A percentile compares a stretch with the other conserved stretches of the same genome.
These are phyloP conservation scores for Pyrrhia umbra DNA, from an alignment of 2,888 invertebrate genomes.

Conservation along the genomic window DNA sequence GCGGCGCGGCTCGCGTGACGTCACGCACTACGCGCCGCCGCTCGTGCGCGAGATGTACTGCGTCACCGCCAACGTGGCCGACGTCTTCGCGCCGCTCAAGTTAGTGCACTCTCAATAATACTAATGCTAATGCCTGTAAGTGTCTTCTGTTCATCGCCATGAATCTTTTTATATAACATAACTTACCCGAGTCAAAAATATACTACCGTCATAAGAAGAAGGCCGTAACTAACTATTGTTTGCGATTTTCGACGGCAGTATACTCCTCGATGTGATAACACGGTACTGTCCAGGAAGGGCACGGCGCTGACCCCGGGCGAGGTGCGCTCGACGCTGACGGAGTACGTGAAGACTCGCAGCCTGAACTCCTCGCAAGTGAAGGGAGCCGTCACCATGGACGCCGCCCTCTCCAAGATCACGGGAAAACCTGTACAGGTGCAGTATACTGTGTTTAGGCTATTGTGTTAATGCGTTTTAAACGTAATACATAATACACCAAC, in stretches of 20 bases:
- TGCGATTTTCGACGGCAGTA: too few species aligned
- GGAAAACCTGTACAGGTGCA: slow-evolving; percentile 75
- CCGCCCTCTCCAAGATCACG: slow-evolving; percentile 68
- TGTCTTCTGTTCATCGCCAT: too few species aligned
- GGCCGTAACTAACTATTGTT: too few species aligned
- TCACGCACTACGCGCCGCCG: slow-evolving; percentile 31
- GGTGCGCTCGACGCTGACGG: slow-evolving; percentile 92
- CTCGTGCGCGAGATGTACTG: slow-evolving; percentile 89
- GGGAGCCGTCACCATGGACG: slow-evolving; percentile 72
- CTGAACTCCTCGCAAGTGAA: slow-evolving; percentile 71
- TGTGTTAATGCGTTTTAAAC: too few species aligned
- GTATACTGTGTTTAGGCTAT: too few species aligned
- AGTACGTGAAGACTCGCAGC: slow-evolving; percentile 92
- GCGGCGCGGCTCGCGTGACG: too few species aligned
- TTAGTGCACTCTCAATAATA: too few species aligned
- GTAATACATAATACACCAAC: too few species aligned
- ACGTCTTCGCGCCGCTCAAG: slow-evolving; percentile 91
- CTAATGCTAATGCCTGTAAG: neutral
- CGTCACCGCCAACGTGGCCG: slow-evolving; percentile 92
- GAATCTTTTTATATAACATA: too few species aligned
- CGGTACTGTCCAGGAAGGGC: slow-evolving; percentile 85
- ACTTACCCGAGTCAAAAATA: too few species aligned
- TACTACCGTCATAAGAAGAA: too few species aligned
- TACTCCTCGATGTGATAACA: neutral
- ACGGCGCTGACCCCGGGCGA: slow-evolving; percentile 91